Percentiles rank a stretch among this genome's conserved stretches.
Conservation (phyloP, 2,888 invertebrate species). For the Dryadula phaetusa region DNA sequence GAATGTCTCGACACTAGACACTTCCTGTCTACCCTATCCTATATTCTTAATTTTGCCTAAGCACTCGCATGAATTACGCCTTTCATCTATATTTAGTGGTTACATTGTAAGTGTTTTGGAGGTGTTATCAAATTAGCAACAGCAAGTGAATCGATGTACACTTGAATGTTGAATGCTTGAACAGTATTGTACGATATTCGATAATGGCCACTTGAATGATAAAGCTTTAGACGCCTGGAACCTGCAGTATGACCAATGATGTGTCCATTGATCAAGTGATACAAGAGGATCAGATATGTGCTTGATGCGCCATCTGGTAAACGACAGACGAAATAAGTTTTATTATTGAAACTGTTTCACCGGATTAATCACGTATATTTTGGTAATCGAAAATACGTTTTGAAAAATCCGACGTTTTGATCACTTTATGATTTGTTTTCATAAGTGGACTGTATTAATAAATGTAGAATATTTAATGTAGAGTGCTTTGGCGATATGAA, state of each 20-base stretch:
- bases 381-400: no score
- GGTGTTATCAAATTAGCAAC: conserved; percentile 13
- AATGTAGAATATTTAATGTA: no score
- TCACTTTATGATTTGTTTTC: no score
- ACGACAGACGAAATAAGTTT: background rate
- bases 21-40: no score
- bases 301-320: background rate
- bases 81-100: background rate
- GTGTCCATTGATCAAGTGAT: background rate
- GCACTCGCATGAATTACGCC: background rate
- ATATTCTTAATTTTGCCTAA: no score
- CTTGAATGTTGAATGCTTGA: conserved; percentile 15
- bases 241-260: background rate
- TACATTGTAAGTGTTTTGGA: conserved; percentile 8
- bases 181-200: conserved; percentile 47
- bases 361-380: no score
- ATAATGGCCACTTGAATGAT: conserved; percentile 49
- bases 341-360: background rate
- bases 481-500: no score
- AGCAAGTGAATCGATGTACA: conserved; percentile 23
- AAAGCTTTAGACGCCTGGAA: conserved; percentile 26
- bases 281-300: background rate
- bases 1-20: no score
- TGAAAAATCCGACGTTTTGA: no score
- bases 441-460: no score